Evolutionary conservation across 2,888 invertebrate species (phyloP).

Genomic region (Sesia bembeciformis): DNA sequence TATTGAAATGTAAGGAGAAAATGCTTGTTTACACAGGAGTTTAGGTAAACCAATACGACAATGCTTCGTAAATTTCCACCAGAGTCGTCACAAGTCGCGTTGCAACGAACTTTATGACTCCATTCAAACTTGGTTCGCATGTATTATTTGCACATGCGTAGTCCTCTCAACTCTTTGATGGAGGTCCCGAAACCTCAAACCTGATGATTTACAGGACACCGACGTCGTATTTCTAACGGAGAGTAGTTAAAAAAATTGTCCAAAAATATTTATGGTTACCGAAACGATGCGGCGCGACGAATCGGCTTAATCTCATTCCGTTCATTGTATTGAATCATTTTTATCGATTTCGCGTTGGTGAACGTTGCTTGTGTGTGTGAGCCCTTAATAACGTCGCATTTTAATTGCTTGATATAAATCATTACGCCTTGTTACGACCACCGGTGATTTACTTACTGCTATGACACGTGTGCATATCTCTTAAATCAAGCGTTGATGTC

Average conservation of each 20-base stretch:
- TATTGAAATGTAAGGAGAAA: neutral
- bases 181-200: slow-evolving; percentile 57
- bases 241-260: slow-evolving; percentile 44
- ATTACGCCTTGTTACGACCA: slow-evolving; percentile 57
- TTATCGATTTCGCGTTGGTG: slow-evolving; percentile 17
- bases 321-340: slow-evolving; percentile 22
- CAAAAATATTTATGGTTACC: slow-evolving; percentile 58
- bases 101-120: slow-evolving; percentile 51
- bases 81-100: slow-evolving; percentile 27
- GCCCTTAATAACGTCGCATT: slow-evolving; percentile 48
- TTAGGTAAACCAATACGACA: slow-evolving; percentile 43
- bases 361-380: slow-evolving; percentile 17
- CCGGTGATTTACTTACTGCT: slow-evolving; percentile 65
- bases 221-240: slow-evolving; percentile 46
- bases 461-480: slow-evolving; percentile 50
- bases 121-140: slow-evolving; percentile 35
- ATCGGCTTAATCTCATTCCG: slow-evolving; percentile 60
- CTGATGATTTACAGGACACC: slow-evolving; percentile 52
- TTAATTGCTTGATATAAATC: slow-evolving; percentile 71
- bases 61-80: slow-evolving; percentile 53
- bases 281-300: slow-evolving; percentile 39
- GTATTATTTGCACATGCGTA: neutral
- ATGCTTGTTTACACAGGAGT: slow-evolving; percentile 52
- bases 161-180: slow-evolving; percentile 25
- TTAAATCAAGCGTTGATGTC: slow-evolving; percentile 46